Evolutionary conservation across 2,888 invertebrate species (phyloP).

Genomic region (Blera fallax): DNA sequence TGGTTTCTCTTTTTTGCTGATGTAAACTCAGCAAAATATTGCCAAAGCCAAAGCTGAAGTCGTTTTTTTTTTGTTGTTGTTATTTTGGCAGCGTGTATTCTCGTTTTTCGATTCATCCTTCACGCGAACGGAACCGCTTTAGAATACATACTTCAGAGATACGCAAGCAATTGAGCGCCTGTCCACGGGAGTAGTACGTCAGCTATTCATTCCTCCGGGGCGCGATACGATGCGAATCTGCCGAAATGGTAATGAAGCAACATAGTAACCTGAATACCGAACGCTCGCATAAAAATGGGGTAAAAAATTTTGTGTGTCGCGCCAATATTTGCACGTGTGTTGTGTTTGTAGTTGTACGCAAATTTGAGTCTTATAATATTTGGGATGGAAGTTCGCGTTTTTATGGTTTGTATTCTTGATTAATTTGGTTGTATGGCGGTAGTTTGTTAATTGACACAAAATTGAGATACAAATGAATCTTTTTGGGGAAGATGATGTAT

Average conservation of each 20-base stretch:
- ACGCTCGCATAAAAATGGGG: constrained; percentile 52
- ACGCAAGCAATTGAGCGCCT: constrained; percentile 3
- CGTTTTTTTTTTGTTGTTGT: not conserved
- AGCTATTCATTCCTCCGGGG: not conserved
- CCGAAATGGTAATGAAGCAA: constrained; percentile 69
- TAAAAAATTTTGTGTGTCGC: constrained; percentile 31
- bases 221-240: constrained; percentile 2
- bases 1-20: constrained; percentile 29
- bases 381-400: not conserved
- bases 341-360: constrained; percentile 12
- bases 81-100: constrained; percentile 9
- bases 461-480: constrained; percentile 3
- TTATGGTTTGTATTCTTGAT: not conserved
- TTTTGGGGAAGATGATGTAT: not conserved
- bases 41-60: constrained; percentile 4
- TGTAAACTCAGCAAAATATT: constrained; percentile 42
- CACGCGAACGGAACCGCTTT: not conserved
- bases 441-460: constrained; percentile 1
- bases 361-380: not conserved
- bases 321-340: constrained; percentile 14
- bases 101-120: constrained; percentile 49
- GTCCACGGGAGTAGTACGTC: constrained; percentile 47
- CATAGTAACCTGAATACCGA: constrained; percentile 71
- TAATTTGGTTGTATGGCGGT: not conserved
- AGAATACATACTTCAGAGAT: not conserved